phyloP scores from a whole-genome alignment of 1,140 invertebrate genomes.

The Scaptomyza pallida region DNA sequence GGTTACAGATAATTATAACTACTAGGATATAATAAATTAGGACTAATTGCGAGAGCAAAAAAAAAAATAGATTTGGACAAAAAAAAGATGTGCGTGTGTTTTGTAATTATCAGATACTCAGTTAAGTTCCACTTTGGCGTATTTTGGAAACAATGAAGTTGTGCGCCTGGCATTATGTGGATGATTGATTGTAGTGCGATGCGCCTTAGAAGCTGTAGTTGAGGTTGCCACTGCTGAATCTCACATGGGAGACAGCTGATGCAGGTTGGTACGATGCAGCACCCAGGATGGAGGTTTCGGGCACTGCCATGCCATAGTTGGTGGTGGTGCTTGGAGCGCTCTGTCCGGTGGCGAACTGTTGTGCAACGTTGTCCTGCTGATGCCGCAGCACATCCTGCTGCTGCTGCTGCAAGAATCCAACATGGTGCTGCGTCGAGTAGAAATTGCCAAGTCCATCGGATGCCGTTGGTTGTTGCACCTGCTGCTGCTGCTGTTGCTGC shows the following conservation, averaged over 20 bases:
- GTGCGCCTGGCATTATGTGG: not conserved
- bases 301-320: slow-evolving; percentile 55
- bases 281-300: slow-evolving; percentile 45
- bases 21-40: slow-evolving; percentile 6
- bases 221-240: slow-evolving; percentile 70
- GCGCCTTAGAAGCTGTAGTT: slow-evolving; percentile 70
- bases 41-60: not conserved
- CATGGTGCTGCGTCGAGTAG: slow-evolving; percentile 63
- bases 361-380: slow-evolving; percentile 64
- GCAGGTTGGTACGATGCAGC: slow-evolving; percentile 50
- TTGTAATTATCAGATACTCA: not conserved
- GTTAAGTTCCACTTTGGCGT: not conserved
- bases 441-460: slow-evolving; percentile 25
- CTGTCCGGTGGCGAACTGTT: slow-evolving; percentile 62
- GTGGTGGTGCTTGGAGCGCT: slow-evolving; percentile 50
- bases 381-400: slow-evolving; percentile 64
- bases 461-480: slow-evolving; percentile 1
- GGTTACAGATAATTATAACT: not conserved
- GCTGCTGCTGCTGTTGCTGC: not conserved
- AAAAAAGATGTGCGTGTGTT: not conserved
- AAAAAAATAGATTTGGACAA: not conserved
- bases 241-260: slow-evolving; percentile 74
- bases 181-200: not conserved
- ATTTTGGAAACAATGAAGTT: not conserved
- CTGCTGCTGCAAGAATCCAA: slow-evolving; percentile 70